phyloP scores from a whole-genome alignment of 1,140 invertebrate species.

The Drosophila kepulauana region DNA sequence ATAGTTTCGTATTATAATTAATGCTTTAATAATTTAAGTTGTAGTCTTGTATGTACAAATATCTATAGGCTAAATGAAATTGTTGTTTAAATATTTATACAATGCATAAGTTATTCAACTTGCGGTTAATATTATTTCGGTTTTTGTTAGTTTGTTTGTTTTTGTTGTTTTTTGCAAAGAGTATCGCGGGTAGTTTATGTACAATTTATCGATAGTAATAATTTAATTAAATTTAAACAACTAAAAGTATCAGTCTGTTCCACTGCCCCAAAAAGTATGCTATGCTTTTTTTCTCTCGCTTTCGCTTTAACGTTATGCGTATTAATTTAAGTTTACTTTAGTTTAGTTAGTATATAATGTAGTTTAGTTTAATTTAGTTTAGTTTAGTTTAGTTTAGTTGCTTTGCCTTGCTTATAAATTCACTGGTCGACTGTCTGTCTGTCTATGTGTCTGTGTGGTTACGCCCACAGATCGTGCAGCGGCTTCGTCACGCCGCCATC shows the following conservation, averaged over 20 bases:
- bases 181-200: constrained; percentile 45
- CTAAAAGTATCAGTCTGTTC: constrained; percentile 81
- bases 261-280: constrained; percentile 52
- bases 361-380: constrained; percentile 33
- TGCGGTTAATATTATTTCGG: constrained; percentile 1
- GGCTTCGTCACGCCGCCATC: constrained; percentile 62
- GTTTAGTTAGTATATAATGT: constrained; percentile 34
- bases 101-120: constrained; percentile 46
- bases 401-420: constrained; percentile 67
- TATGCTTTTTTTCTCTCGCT: constrained; percentile 23
- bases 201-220: constrained; percentile 41
- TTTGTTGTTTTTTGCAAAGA: constrained; percentile 3
- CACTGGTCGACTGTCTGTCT: constrained; percentile 74
- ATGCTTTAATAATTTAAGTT: constrained; percentile 66
- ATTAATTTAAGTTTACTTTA: constrained; percentile 27
- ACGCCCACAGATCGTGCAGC: constrained; percentile 72
- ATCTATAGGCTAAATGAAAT: constrained; percentile 17
- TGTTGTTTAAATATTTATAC: constrained; percentile 37
- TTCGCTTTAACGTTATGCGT: background rate
- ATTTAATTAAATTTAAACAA: constrained; percentile 53
- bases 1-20: constrained; percentile 34
- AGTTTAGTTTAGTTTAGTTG: constrained; percentile 36
- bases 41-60: constrained; percentile 48
- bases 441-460: constrained; percentile 35
- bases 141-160: constrained; percentile 10